phyloP scores from a whole-genome alignment of 2,113 vertebrate species.

The Urocolius indicus region DNA sequence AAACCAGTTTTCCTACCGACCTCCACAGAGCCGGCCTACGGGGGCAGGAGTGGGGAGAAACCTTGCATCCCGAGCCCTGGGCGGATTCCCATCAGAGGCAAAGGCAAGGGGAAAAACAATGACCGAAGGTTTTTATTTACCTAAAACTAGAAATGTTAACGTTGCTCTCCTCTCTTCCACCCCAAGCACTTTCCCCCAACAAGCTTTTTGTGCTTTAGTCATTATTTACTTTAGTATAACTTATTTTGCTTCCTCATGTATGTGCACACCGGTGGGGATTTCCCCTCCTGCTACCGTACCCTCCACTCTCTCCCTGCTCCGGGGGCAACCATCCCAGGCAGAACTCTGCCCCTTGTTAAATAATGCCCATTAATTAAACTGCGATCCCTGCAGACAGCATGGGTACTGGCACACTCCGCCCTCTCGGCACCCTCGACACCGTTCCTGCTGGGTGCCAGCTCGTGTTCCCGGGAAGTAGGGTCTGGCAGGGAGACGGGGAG shows the following conservation, averaged over 20 bases:
- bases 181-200: conserved; percentile 78
- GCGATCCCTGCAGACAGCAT: conserved; percentile 34
- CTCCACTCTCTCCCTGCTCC: conserved; percentile 45
- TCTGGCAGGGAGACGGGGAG: not conserved
- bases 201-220: conserved; percentile 84
- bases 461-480: not conserved
- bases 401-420: not conserved
- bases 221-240: conserved; percentile 67
- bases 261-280: not conserved
- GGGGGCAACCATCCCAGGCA: conserved; percentile 45
- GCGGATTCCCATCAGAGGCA: conserved; percentile 29
- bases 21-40: rapidly evolving
- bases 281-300: conserved; percentile 28
- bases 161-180: conserved; percentile 55
- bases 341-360: conserved; percentile 73
- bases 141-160: conserved; percentile 35
- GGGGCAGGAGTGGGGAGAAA: not conserved
- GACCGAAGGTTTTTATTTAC: not conserved
- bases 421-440: not conserved
- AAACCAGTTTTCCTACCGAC: not conserved
- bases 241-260: conserved; percentile 44
- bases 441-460: not conserved
- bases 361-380: conserved; percentile 85
- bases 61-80: conserved; percentile 6
- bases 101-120: conserved; percentile 6